Evolutionary conservation across 2,888 invertebrate species (phyloP).

Genomic region (Iselma pallidipennis): DNA sequence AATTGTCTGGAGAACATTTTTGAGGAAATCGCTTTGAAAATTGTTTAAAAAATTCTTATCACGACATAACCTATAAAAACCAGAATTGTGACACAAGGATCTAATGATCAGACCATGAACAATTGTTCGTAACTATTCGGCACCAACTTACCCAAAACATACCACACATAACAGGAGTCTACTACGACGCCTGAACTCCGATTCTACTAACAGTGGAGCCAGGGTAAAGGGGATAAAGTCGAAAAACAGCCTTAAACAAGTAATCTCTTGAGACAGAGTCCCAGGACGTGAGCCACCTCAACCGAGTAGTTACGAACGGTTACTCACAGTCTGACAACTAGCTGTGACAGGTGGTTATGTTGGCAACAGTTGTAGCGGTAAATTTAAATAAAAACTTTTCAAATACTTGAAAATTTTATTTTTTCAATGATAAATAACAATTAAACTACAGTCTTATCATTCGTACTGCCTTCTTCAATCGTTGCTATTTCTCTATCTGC

Average conservation of each 20-base stretch:
- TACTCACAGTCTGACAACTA: too few relatives aligned
- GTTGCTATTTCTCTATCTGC: constrained; percentile 57
- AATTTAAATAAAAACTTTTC: not conserved
- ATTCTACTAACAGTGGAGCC: too few relatives aligned
- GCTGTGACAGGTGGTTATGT: not conserved
- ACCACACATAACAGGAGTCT: too few relatives aligned
- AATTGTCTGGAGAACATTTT: constrained; percentile 21
- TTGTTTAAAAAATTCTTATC: not conserved
- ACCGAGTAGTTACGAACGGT: too few relatives aligned
- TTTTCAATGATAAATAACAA: not conserved
- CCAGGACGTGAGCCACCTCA: too few relatives aligned
- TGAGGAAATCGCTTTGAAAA: not conserved
- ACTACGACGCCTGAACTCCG: too few relatives aligned
- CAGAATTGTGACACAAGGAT: constrained; percentile 14
- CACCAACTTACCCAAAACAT: too few relatives aligned
- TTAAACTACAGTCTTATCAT: not conserved
- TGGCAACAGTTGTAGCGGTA: not conserved
- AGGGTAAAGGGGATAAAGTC: too few relatives aligned
- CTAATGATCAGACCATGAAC: too few relatives aligned
- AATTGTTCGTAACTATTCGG: too few relatives aligned
- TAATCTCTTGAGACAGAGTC: too few relatives aligned
- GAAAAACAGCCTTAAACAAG: too few relatives aligned
- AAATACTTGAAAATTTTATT: not conserved
- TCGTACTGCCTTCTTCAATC: not conserved
- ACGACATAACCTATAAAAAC: constrained; percentile 22